Evolutionary conservation across 2,888 invertebrate species (phyloP).

Genomic region (Tiphia femorata): DNA sequence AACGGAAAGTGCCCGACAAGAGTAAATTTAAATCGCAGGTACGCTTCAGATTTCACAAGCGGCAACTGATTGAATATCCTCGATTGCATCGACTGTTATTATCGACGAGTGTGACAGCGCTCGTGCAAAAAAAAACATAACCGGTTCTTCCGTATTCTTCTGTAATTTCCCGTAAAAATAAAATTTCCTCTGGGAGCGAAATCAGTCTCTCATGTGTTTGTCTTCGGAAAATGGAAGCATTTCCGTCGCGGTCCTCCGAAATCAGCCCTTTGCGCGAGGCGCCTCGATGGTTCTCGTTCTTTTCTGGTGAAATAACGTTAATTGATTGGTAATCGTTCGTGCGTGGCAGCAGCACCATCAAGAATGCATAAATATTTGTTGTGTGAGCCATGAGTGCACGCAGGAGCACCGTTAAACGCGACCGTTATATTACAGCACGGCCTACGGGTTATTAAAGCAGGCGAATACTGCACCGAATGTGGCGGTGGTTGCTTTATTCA

Average conservation of each 20-base stretch:
- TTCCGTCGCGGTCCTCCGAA: too few species aligned
- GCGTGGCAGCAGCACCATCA: constrained; percentile 43
- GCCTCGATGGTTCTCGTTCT: constrained; percentile 7
- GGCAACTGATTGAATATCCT: too few species aligned
- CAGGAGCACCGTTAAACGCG: constrained; percentile 42
- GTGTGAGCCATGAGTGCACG: constrained; percentile 37
- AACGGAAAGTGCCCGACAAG: too few species aligned
- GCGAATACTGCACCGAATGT: constrained; percentile 34
- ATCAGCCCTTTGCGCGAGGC: neutral
- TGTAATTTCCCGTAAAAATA: too few species aligned
- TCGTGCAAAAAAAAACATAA: too few species aligned
- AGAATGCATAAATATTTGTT: constrained; percentile 60
- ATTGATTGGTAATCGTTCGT: constrained; percentile 53
- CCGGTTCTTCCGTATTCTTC: too few species aligned
- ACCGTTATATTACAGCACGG: constrained; percentile 44
- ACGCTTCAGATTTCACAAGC: too few species aligned
- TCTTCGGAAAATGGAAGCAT: too few species aligned
- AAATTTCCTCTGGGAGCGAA: neutral
- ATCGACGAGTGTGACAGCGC: too few species aligned
- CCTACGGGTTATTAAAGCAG: constrained; percentile 47
- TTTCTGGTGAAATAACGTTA: constrained; percentile 40
- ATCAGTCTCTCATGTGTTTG: too few species aligned
- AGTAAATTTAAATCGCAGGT: too few species aligned
- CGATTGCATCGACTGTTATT: too few species aligned
- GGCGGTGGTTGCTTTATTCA: constrained; percentile 47